phyloP scores from a whole-genome alignment of 2,797 vertebrate genomes.

The Epinephelus malabaricus region DNA sequence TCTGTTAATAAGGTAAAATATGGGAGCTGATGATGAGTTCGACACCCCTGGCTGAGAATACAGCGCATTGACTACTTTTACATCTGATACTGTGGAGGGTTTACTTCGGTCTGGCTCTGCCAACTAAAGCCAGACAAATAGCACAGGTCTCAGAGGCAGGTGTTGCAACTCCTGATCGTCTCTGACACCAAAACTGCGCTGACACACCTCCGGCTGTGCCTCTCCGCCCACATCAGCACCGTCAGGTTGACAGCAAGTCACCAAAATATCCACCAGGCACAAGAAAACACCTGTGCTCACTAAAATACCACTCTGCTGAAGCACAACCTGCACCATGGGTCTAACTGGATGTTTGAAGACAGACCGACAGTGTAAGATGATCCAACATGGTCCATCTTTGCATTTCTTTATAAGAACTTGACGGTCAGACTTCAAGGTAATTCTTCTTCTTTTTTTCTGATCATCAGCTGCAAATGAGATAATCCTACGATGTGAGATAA shows the following conservation, averaged over 20 bases:
- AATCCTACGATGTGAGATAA: conserved; percentile 32
- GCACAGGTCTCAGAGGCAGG: neutral
- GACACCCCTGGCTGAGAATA: too few species aligned
- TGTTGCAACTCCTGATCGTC: conserved; percentile 11
- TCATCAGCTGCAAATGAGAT: conserved; percentile 30
- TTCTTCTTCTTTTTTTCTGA: neutral
- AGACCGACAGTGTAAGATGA: neutral
- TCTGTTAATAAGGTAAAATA: too few species aligned
- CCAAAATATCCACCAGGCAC: conserved; percentile 6
- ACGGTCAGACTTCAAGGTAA: neutral
- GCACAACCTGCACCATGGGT: neutral
- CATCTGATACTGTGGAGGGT: too few species aligned
- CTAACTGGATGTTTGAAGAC: neutral
- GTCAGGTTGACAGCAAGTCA: conserved; percentile 10
- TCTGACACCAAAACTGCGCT: conserved; percentile 17
- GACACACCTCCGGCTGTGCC: conserved; percentile 2
- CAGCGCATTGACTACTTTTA: too few species aligned
- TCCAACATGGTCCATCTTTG: neutral
- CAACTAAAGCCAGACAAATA: neutral
- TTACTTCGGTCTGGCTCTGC: too few species aligned
- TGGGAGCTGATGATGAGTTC: too few species aligned
- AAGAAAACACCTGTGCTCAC: neutral
- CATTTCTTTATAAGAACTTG: neutral
- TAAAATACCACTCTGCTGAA: neutral
- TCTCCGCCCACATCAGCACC: conserved; percentile 9